Evolutionary conservation across 2,888 invertebrate species (phyloP).

Genomic region (Macroteleia sp.): DNA sequence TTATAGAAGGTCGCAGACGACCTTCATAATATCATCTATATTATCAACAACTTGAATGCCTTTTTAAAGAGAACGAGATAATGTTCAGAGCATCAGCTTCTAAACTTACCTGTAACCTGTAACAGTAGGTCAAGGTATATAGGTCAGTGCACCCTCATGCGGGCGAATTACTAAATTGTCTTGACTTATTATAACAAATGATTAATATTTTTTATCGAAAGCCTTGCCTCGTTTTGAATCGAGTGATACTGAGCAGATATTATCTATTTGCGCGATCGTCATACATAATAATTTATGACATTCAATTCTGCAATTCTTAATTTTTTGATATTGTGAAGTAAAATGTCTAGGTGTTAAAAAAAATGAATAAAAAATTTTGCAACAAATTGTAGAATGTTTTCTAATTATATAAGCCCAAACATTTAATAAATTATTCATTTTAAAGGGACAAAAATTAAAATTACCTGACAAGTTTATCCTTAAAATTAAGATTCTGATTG

Average conservation of each 20-base stretch:
- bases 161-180: constrained; percentile 76
- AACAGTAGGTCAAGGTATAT: constrained; percentile 83
- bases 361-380: no score
- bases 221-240: constrained; percentile 74
- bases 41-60: constrained; percentile 66
- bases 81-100: constrained; percentile 63
- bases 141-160: constrained; percentile 82
- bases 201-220: constrained; percentile 75
- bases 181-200: constrained; percentile 71
- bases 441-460: no score
- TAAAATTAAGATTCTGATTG: no score
- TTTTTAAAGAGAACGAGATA: constrained; percentile 67
- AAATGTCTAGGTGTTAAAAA: no score
- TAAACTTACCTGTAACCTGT: constrained; percentile 74
- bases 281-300: no score
- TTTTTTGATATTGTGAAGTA: no score
- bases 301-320: no score
- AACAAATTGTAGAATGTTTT: no score
- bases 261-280: constrained; percentile 13
- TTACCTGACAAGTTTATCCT: no score
- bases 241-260: constrained; percentile 26
- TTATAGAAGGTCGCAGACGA: constrained; percentile 51
- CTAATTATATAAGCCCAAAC: no score
- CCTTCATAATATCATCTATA: constrained; percentile 46
- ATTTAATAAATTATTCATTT: no score